phyloP scores from a whole-genome alignment of 2,113 vertebrate genomes.

The Numenius arquata region DNA sequence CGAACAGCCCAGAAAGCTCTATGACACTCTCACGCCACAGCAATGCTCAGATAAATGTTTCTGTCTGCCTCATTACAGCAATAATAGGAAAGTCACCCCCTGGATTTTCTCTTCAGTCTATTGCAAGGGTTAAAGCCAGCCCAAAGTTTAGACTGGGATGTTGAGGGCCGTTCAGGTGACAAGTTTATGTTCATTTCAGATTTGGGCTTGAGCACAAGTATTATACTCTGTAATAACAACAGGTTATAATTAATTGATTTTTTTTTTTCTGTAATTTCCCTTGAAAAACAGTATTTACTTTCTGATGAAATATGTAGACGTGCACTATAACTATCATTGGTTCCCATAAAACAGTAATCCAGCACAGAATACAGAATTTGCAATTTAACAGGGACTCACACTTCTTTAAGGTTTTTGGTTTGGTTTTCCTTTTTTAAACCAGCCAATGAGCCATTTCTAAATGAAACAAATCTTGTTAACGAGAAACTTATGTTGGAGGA shows the following conservation, averaged over 20 bases:
- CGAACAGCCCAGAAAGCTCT: neutral
- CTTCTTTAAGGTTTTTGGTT: neutral
- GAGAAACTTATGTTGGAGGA: neutral
- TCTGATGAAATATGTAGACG: neutral
- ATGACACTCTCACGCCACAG: neutral
- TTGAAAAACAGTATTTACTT: neutral
- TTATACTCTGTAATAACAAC: neutral
- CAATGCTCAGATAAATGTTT: neutral
- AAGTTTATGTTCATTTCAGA: neutral
- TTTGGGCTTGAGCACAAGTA: neutral
- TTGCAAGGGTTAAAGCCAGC: neutral
- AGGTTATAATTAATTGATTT: neutral
- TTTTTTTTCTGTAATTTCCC: neutral
- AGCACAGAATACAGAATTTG: neutral
- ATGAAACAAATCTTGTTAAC: neutral
- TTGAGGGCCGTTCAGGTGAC: neutral
- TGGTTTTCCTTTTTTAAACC: neutral
- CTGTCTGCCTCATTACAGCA: neutral
- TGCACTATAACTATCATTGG: neutral
- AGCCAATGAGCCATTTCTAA: neutral
- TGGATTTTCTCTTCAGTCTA: neutral
- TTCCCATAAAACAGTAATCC: neutral
- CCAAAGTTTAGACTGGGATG: neutral
- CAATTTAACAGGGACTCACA: neutral
- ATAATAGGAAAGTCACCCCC: neutral